phyloP scores from a whole-genome alignment of 2,797 vertebrate species.

The Smutsia temminckii region DNA sequence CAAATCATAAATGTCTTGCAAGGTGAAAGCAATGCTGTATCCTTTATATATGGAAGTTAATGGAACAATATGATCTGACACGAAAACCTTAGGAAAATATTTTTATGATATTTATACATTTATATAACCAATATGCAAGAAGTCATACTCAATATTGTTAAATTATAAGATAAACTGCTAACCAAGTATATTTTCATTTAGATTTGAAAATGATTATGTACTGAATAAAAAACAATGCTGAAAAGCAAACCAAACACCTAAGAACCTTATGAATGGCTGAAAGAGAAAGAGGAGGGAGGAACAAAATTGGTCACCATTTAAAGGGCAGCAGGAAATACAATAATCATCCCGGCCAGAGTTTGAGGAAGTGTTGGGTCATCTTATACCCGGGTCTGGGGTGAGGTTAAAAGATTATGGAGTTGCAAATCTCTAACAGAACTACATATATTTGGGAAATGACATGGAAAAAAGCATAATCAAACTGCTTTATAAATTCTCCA shows the following conservation, averaged over 20 bases:
- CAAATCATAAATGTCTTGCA: neutral
- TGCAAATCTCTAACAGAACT: conserved; percentile 4
- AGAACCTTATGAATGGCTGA: neutral
- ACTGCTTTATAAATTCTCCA: neutral
- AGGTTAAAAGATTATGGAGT: conserved; percentile 5
- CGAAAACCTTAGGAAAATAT: conserved; percentile 9
- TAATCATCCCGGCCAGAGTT: neutral
- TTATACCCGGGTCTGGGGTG: neutral
- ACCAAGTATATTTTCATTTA: neutral
- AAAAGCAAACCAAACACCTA: neutral
- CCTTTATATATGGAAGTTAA: neutral
- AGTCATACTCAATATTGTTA: neutral
- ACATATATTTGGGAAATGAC: neutral
- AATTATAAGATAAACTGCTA: conserved; percentile 27
- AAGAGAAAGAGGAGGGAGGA: neutral
- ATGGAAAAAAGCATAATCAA: neutral
- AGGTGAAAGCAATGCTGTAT: neutral
- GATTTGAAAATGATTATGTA: conserved; percentile 29
- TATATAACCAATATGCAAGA: neutral
- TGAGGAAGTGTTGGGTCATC: neutral
- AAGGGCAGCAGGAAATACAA: neutral
- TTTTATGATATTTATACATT: neutral
- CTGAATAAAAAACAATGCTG: neutral
- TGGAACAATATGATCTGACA: neutral
- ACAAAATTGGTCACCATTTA: neutral